Base-by-base conservation (phyloP, 2,888 invertebrate species). In the Alloscopus bannaensis region DNA sequence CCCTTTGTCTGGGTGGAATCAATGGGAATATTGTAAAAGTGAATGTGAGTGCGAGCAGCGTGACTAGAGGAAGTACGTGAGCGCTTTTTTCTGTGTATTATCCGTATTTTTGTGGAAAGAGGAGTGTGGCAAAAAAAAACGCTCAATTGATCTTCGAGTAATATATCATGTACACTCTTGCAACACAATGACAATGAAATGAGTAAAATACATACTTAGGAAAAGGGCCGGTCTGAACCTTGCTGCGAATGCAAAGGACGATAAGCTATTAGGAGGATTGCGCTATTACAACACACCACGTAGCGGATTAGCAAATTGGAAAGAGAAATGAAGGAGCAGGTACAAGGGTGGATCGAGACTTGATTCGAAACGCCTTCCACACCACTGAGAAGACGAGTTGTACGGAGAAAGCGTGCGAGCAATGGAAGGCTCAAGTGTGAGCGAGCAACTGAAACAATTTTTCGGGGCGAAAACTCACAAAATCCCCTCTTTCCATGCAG, bases 361-460 rank as follows among this genome's bases (percentile, higher is more conserved):
- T 36, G 13, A 13, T 6, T 36, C 36, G 36, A 13, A 13, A 8
- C 36, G 36, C 52, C 68, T 50, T 50, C 68, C 57, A 52, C 62
- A 42, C 47, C 76, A 45, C 60, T 59, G 76, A 68, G 6, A 13
- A 13, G 36, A n/a, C 22, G n/a, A n/a, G n/a, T n/a, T n/a, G n/a
- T n/a, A n/a, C n/a, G n/a, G n/a, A n/a, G n/a, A n/a, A n/a, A n/a
- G n/a, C n/a, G n/a, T n/a, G 77, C 57, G 77, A 77, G 77, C 65
- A 65, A 55, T 28, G 70, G 64, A 59, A 45, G 45, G 65, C 77
- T 77, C 50, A 4, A 47, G 69, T 57, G 77, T 62, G 62, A 64
- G 57, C 64, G 70, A 77, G 69, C 70, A 64, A 70, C 75, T 75
- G 75, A 45, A 75, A 50, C 66, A 68, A 31, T 68, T 75, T 75